A percentile compares a stretch with the other conserved stretches of the same genome.
Conservation (phyloP, 1,140 invertebrate genomes). For the Monomorium pharaonis region DNA sequence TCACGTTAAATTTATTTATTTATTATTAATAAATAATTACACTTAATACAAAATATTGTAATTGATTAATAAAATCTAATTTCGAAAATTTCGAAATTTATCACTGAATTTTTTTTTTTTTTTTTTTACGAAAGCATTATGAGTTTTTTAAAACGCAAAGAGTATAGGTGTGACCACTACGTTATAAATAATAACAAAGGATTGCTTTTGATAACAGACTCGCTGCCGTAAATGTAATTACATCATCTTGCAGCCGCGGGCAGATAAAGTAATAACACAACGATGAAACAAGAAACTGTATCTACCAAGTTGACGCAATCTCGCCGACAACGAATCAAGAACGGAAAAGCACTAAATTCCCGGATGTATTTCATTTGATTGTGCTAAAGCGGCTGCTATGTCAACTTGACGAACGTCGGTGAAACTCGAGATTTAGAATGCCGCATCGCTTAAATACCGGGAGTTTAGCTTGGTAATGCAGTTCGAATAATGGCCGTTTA, state of each 20-base stretch:
- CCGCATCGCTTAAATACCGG: conserved; percentile 8
- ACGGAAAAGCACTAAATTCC: conserved; percentile 21
- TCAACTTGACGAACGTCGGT: not conserved
- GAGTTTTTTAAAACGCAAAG: not conserved
- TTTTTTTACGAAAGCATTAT: not conserved
- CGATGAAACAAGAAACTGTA: conserved; percentile 20
- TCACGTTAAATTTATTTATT: too few species aligned
- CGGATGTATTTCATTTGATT: conserved; percentile 18
- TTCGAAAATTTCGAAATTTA: not conserved
- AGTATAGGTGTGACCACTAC: not conserved
- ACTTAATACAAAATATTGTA: not conserved
- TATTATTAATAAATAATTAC: too few species aligned
- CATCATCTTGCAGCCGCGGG: not conserved
- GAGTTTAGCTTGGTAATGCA: conserved; percentile 33
- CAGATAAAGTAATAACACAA: conserved; percentile 25
- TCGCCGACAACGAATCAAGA: not conserved
- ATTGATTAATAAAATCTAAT: not conserved
- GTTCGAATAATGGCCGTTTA: conserved; percentile 53
- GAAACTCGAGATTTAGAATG: conserved; percentile 22
- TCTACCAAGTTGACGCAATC: not conserved
- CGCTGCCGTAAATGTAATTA: conserved; percentile 18
- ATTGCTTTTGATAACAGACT: conserved; percentile 29
- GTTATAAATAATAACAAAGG: not conserved
- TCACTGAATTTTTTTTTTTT: not conserved
- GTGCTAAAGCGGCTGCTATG: conserved; percentile 2